Percentiles rank a stretch among this genome's conserved stretches.
Conservation (phyloP, 2,888 invertebrate species). For the Aphidoletes aphidimyza region DNA sequence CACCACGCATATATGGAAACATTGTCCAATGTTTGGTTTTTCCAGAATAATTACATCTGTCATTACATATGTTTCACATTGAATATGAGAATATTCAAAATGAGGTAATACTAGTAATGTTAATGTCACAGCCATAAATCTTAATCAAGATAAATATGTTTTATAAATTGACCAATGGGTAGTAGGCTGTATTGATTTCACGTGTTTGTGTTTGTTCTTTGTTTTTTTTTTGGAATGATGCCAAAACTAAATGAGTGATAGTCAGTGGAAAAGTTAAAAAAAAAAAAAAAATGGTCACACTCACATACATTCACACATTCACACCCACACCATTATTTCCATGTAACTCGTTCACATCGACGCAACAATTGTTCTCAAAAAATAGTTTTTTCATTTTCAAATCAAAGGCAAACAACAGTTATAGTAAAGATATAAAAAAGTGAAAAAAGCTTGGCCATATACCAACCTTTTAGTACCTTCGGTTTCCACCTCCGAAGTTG, state of each 20-base stretch:
- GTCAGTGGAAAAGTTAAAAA: too few species aligned
- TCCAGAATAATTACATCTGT: neutral
- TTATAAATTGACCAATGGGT: slow-evolving; percentile 53
- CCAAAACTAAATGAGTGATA: too few species aligned
- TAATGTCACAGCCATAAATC: slow-evolving; percentile 54
- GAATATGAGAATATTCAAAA: slow-evolving; percentile 53
- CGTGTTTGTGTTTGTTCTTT: too few species aligned
- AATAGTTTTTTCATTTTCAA: slow-evolving; percentile 55
- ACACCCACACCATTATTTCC: too few species aligned
- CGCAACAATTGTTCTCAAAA: too few species aligned
- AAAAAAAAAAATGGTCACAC: too few species aligned
- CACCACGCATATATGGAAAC: too few species aligned
- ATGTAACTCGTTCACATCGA: too few species aligned
- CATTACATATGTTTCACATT: slow-evolving; percentile 46
- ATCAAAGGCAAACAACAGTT: slow-evolving; percentile 13
- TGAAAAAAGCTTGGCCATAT: neutral
- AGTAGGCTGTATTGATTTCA: slow-evolving; percentile 37
- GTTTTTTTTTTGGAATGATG: too few species aligned
- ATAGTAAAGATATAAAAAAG: neutral
- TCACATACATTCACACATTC: too few species aligned
- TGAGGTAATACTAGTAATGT: slow-evolving; percentile 53
- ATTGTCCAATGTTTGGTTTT: too few species aligned
- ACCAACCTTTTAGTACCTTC: slow-evolving; percentile 55
- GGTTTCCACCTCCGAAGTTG: slow-evolving; percentile 55
- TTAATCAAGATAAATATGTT: slow-evolving; percentile 53